Base-by-base conservation (phyloP, 2,797 vertebrate species). In the Rhincodon typus region DNA sequence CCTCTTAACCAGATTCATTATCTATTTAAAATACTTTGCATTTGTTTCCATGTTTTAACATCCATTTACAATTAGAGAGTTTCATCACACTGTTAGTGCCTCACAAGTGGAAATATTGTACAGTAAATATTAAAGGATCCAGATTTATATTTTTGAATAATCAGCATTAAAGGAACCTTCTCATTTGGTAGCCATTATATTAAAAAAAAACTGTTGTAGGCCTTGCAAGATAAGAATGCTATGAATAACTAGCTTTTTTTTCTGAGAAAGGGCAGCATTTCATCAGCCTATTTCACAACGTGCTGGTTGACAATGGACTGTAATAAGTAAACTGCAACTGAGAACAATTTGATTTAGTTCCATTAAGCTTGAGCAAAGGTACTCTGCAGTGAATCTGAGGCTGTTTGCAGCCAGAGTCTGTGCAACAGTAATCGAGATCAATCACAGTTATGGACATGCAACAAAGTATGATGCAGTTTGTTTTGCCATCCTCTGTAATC, bases 391-490 rank as follows among this genome's bases (percentile, higher is more conserved):
- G 30, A 74, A 94, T 72, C 67, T 95, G 70, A 74, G 70, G 94
- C 46, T 77, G 69, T 53, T 95, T 74, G 74, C 30, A 53, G 70
- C 70, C 42, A n/a, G 38, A 77, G 70, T 30, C 70, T 95, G 42
- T 50, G 67, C 94, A 95, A 95, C 67, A 95, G 70, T 74, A 77
- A 74, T 74, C 70, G 34, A 50, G 70, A 95, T 95, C 94, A 74
- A 77, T 95, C 94, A 95, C 70, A 1, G 46, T 74, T 74, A 77
- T 95, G 21, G 38, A 93, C n/a, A 42, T 69, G 46, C 70, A 77
- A 30, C 70, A 95, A 50, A 77, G 50, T 70, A 50, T 95, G 46
- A 77, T 95, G 50, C 17, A n/a, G 70, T 74, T 95, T 95, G 62
- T 93, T 69, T 93, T 3, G 19, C 90, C 69, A 62, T 38, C 70